Conservation (phyloP, 2,113 vertebrate species). For the Poeciliopsis retropinna region DNA sequence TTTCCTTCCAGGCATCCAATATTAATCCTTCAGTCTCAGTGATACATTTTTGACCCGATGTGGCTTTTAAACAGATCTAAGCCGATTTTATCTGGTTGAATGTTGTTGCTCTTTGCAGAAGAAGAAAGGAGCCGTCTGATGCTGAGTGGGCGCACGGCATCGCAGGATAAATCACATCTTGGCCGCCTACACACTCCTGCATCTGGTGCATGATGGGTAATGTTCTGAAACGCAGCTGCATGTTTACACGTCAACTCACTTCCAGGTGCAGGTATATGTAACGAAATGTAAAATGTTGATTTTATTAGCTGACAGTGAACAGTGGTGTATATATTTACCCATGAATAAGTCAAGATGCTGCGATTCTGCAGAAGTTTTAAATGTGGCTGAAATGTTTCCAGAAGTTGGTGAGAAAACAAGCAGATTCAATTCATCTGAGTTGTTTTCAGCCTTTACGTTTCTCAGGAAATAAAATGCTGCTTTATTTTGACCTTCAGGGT, state of each 20-base stretch:
- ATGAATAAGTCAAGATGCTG: not conserved
- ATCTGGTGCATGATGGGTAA: conserved; percentile 41
- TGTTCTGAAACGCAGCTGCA: conserved; percentile 1
- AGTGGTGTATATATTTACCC: not conserved
- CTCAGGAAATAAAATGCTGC: not conserved
- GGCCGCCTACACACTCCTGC: conserved; percentile 32
- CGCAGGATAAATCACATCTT: conserved; percentile 28
- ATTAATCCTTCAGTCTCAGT: too few relatives aligned
- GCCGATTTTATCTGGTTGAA: not conserved
- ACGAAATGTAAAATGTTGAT: conserved; percentile 8
- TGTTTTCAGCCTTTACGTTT: not conserved
- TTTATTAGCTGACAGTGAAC: conserved; percentile 12
- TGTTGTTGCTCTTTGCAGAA: not conserved
- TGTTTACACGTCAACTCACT: conserved; percentile 16
- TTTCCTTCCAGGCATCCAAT: too few relatives aligned
- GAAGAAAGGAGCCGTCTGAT: conserved; percentile 24
- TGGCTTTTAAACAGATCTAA: too few relatives aligned
- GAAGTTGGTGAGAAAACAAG: not conserved
- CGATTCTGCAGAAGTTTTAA: conserved; percentile 19
- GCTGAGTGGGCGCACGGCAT: conserved; percentile 43
- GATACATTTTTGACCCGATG: too few relatives aligned
- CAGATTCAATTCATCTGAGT: not conserved
- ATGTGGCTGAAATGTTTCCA: conserved; percentile 16
- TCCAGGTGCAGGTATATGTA: not conserved
- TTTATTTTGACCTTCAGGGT: not conserved